Conservation (phyloP, 1,140 invertebrate genomes). For the Idris sp. region DNA sequence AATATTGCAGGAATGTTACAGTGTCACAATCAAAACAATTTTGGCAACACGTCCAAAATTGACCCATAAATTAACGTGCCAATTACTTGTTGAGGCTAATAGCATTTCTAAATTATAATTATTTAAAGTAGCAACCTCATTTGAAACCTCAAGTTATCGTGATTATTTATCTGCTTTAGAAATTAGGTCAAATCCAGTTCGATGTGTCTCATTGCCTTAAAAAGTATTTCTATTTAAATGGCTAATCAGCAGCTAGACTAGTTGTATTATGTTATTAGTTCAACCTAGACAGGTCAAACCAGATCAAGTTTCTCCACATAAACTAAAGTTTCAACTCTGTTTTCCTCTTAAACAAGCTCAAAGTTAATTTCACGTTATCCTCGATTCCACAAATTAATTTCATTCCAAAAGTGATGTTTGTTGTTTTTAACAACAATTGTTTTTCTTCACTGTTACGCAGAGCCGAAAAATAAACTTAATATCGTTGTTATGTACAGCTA, state of each 20-base stretch:
- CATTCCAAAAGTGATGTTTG: too few relatives aligned
- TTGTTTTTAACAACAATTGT: too few relatives aligned
- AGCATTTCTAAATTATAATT: too few relatives aligned
- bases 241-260: conserved; percentile 58
- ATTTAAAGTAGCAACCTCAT: too few relatives aligned
- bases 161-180: conserved; percentile 8
- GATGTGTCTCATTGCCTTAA: conserved; percentile 49
- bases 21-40: too few relatives aligned
- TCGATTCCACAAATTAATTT: too few relatives aligned
- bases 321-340: conserved; percentile 46
- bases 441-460: too few relatives aligned
- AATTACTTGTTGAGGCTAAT: too few relatives aligned
- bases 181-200: conserved; percentile 33
- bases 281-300: conserved; percentile 48
- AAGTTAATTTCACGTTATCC: conserved; percentile 1
- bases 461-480: too few relatives aligned
- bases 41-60: too few relatives aligned
- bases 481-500: neutral
- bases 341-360: conserved; percentile 19
- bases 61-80: too few relatives aligned
- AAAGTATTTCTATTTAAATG: conserved; percentile 52
- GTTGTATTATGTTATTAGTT: conserved; percentile 44
- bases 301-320: conserved; percentile 60
- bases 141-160: neutral
- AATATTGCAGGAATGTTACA: too few relatives aligned